Evolutionary conservation across 2,797 vertebrate genomes (phyloP).

Genomic region (Chelon auratus): DNA sequence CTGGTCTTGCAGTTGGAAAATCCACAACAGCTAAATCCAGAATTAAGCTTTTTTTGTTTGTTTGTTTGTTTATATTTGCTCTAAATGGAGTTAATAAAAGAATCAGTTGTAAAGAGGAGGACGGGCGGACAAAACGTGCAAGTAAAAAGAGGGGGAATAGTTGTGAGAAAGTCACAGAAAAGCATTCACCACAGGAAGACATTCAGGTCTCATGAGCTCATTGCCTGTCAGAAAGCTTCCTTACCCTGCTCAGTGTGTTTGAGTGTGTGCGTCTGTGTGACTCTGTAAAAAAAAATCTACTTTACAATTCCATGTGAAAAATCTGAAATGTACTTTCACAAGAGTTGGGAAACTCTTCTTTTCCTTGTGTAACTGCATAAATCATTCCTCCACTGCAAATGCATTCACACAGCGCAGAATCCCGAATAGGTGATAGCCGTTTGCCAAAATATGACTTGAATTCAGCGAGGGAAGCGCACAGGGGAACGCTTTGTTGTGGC

Average conservation of each 20-base stretch:
- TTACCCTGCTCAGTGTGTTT: slow-evolving; percentile 37
- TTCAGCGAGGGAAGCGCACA: slow-evolving; percentile 25
- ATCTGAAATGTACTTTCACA: slow-evolving; percentile 51
- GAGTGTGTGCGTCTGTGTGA: slow-evolving; percentile 35
- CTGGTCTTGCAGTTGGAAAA: slow-evolving; percentile 28
- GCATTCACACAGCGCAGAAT: slow-evolving; percentile 27
- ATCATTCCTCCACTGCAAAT: slow-evolving; percentile 38
- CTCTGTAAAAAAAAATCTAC: slow-evolving; percentile 48
- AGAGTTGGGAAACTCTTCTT: slow-evolving; percentile 47
- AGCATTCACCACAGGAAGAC: slow-evolving; percentile 72
- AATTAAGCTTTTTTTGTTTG: slow-evolving; percentile 48
- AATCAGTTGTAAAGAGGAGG: slow-evolving; percentile 32
- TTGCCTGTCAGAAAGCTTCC: slow-evolving; percentile 72
- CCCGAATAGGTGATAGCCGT: neutral
- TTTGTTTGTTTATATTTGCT: slow-evolving; percentile 24
- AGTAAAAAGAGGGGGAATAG: slow-evolving; percentile 48
- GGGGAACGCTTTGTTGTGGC: slow-evolving; percentile 40
- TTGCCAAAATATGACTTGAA: slow-evolving; percentile 41
- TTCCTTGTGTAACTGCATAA: slow-evolving; percentile 38
- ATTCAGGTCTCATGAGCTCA: slow-evolving; percentile 84
- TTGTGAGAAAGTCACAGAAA: slow-evolving; percentile 71
- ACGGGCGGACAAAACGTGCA: slow-evolving; percentile 41
- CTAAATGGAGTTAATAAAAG: slow-evolving; percentile 36
- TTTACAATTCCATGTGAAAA: slow-evolving; percentile 55
- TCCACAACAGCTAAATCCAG: slow-evolving; percentile 46